A percentile compares a stretch with the other conserved stretches of the same genome.
These are phyloP conservation scores for Drosophila fungiperda DNA, from an alignment of 2,888 invertebrate species.

Conservation along the genomic window DNA sequence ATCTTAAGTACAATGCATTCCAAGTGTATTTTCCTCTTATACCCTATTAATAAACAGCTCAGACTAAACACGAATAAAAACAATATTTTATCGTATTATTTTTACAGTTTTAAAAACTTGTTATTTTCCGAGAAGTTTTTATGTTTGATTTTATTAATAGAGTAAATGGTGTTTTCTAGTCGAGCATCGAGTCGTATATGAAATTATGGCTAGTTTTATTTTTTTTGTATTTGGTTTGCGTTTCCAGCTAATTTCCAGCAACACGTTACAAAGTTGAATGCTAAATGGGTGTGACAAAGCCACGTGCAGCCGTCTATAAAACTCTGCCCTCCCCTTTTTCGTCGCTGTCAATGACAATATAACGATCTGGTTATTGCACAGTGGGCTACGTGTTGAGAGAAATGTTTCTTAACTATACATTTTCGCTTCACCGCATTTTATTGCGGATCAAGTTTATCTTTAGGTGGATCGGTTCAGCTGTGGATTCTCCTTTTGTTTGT, in stretches of 20 bases:
- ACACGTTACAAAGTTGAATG: slow-evolving; percentile 59
- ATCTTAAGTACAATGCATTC: slow-evolving; percentile 49
- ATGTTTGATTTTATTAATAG: not conserved
- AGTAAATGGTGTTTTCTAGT: not conserved
- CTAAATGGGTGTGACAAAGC: slow-evolving; percentile 66
- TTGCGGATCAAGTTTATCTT: not conserved
- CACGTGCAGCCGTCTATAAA: slow-evolving; percentile 60
- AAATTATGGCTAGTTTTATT: slow-evolving; percentile 7
- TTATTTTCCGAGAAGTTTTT: not conserved
- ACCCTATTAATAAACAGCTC: not conserved
- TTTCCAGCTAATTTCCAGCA: slow-evolving; percentile 64
- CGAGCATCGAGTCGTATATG: not conserved
- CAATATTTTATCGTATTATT: too few species aligned
- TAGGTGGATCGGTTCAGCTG: not conserved
- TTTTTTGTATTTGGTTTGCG: slow-evolving; percentile 21
- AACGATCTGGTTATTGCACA: slow-evolving; percentile 33
- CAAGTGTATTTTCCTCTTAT: slow-evolving; percentile 17
- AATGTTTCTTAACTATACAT: not conserved
- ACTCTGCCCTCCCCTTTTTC: slow-evolving; percentile 6
- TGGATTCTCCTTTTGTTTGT: too few species aligned
- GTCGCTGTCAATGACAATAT: slow-evolving; percentile 19
- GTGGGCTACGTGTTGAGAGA: slow-evolving; percentile 1
- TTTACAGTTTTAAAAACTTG: not conserved
- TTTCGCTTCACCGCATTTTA: not conserved
- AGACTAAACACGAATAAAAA: too few species aligned